phyloP scores from a whole-genome alignment of 1,140 invertebrate genomes.

The Rhopalosiphum maidis region DNA sequence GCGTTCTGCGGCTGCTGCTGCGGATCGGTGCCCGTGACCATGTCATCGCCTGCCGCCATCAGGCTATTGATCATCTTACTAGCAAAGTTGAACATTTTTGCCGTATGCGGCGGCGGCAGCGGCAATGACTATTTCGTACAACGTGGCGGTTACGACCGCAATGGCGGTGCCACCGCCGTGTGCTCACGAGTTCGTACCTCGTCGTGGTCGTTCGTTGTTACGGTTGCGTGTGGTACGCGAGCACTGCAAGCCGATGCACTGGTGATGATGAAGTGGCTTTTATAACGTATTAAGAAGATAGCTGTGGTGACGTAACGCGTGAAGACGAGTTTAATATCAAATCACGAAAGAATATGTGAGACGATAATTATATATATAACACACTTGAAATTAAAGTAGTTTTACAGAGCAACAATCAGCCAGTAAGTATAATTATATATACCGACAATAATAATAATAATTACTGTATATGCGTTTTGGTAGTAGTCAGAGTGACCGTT shows the following conservation, averaged over 20 bases:
- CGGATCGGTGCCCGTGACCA: neutral
- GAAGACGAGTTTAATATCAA: neutral
- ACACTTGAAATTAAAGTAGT: neutral
- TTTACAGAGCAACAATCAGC: neutral
- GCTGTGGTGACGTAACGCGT: neutral
- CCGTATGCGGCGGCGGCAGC: too few relatives aligned
- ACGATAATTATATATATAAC: neutral
- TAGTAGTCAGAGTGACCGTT: neutral
- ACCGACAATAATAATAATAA: neutral
- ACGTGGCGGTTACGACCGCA: neutral
- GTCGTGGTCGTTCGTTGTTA: neutral
- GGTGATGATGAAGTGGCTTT: neutral
- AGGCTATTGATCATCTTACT: slow-evolving; percentile 65
- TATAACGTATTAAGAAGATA: neutral
- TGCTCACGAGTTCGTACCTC: neutral
- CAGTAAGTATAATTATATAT: neutral
- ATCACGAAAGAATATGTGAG: neutral
- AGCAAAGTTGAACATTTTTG: slow-evolving; percentile 64
- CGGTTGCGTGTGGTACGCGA: neutral
- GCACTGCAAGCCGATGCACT: neutral
- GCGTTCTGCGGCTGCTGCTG: slow-evolving; percentile 55
- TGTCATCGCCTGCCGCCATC: slow-evolving; percentile 63
- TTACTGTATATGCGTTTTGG: neutral
- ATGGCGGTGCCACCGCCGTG: neutral
- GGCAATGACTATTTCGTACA: neutral